phyloP scores from a whole-genome alignment of 2,797 vertebrate species.

The Falco cherrug region DNA sequence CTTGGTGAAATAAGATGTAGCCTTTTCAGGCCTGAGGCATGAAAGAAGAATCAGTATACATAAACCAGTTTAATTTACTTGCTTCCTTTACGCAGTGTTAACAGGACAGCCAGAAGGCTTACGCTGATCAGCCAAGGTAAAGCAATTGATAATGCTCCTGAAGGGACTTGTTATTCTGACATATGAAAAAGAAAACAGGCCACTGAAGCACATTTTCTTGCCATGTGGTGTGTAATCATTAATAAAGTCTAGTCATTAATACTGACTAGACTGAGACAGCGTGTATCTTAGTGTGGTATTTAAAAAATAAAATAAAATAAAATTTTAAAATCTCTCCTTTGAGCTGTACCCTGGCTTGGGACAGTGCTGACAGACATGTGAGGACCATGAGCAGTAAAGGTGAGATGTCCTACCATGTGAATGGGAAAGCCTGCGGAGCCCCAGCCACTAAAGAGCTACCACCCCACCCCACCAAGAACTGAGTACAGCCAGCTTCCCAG shows the following conservation, averaged over 20 bases:
- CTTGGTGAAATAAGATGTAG: not conserved
- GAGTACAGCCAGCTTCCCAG: not conserved
- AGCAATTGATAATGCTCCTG: not conserved
- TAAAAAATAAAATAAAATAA: not conserved
- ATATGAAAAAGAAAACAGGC: not conserved
- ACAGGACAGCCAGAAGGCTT: not conserved
- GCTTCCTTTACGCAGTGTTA: not conserved
- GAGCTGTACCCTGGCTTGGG: not conserved
- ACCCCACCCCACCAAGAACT: fast-evolving
- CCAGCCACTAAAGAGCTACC: not conserved
- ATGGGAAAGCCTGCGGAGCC: fast-evolving
- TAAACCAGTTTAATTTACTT: not conserved
- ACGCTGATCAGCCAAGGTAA: not conserved
- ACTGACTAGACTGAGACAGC: not conserved
- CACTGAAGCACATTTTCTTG: not conserved
- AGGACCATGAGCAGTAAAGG: not conserved
- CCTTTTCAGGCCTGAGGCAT: not conserved
- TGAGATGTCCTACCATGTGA: not conserved
- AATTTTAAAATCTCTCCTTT: not conserved
- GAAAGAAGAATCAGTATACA: not conserved
- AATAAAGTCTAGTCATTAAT: not conserved
- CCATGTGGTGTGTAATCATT: not conserved
- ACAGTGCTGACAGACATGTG: fast-evolving
- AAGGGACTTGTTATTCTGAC: not conserved
- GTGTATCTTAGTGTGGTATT: not conserved